Conservation (phyloP, 2,113 vertebrate genomes). For the Bos javanicus region DNA sequence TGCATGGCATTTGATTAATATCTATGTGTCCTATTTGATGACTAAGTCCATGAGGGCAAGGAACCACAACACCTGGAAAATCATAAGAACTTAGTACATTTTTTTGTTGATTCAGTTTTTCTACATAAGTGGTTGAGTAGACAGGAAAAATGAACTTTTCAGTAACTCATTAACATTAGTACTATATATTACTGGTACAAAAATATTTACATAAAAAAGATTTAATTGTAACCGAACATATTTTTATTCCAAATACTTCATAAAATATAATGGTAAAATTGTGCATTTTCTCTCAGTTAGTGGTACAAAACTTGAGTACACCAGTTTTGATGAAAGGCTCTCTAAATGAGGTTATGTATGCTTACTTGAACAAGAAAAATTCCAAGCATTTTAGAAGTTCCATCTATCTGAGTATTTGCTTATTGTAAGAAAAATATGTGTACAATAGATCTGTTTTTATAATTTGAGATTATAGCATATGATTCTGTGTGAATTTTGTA, state of each 20-base stretch:
- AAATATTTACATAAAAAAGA: not conserved
- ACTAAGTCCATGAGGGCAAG: not conserved
- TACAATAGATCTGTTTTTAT: not conserved
- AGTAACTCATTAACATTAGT: not conserved
- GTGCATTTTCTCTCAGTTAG: not conserved
- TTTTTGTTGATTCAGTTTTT: not conserved
- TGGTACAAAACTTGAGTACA: not conserved
- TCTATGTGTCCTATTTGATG: not conserved
- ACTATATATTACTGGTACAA: not conserved
- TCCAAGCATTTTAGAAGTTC: not conserved
- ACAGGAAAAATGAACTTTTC: not conserved
- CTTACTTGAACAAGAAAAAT: not conserved
- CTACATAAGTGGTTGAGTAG: not conserved
- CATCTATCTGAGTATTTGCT: not conserved
- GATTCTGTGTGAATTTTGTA: not conserved
- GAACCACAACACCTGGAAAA: not conserved
- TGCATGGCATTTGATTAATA: not conserved
- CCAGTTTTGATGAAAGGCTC: not conserved
- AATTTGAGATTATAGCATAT: not conserved
- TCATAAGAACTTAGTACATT: not conserved
- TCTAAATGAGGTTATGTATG: not conserved
- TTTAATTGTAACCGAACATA: not conserved
- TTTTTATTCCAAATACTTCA: not conserved
- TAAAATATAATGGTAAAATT: conserved; percentile 12
- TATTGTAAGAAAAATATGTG: not conserved